Base-by-base conservation (phyloP, 2,113 vertebrate genomes). In the Delphinus delphis region DNA sequence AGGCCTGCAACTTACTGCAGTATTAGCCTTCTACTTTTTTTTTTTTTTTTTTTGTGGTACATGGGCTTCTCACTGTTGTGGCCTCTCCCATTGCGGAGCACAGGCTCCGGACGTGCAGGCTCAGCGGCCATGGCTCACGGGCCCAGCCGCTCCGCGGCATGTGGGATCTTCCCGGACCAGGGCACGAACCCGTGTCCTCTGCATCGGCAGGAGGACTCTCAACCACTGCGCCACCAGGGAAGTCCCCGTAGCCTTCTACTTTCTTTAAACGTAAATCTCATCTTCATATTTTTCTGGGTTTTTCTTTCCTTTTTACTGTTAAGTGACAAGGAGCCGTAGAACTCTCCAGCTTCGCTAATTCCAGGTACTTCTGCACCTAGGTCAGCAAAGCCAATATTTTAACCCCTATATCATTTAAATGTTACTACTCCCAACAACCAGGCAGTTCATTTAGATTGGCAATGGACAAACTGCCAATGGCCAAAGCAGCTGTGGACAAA, bases 371-470 rank as follows among this genome's bases (percentile, higher is more conserved):
- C 33, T 60, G 33, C 28, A 86, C 60, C 33, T 71, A 53, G 28
- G 23, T 74, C 31, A 81, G 60, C 85, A 94, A 95, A 53, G 70
- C 28, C 44, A 87, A 4, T 60, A 93, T 91, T 87, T 93, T 94
- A 90, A 88, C 17, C 47, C 65, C 11, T 23, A 15, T 21, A 80
- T 47, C 50, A 96, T 77, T 77, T 95, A 68, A 95, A 67, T 60
- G 36, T 50, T 53, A 87, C 26, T 93, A 25, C 63, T 58, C 0
- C 50, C 62, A 44, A 83, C 44, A 89, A 50, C 53, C 18, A 95
- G 67, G 36, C 5, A 96, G 44, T 86, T 94, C 26, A 89, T 53
- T 53, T 67, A 87, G 23, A 95, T 10, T 88, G 92, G 10, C 31
- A 44, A 80, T 82, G 53, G 53, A 17, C 53, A 53, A 53, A 53